These are phyloP conservation scores for Tetraodon nigroviridis DNA, from an alignment of 2,113 vertebrate species.

Conservation along the genomic window DNA sequence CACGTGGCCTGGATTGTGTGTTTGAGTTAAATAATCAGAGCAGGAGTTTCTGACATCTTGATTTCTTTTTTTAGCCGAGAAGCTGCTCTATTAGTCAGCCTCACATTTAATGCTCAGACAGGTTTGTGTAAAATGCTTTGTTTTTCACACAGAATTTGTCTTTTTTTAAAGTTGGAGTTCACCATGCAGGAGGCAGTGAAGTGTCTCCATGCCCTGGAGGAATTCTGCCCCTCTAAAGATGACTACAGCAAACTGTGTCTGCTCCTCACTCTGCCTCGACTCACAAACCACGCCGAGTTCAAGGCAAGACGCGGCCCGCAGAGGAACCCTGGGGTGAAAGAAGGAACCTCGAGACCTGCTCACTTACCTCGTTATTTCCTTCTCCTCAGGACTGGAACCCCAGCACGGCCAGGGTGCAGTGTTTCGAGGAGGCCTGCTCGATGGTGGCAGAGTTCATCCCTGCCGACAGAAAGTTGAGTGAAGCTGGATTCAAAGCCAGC, in stretches of 20 bases:
- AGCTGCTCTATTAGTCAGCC: background rate
- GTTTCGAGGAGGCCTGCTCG: slow-evolving; percentile 92
- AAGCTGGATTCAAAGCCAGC: slow-evolving; percentile 96
- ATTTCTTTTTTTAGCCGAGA: background rate
- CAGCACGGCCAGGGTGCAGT: slow-evolving; percentile 94
- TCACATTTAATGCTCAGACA: slow-evolving; percentile 7
- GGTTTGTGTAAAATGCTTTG: background rate
- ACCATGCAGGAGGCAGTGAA: slow-evolving; percentile 98
- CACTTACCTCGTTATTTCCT: background rate
- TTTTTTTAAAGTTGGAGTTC: slow-evolving; percentile 81
- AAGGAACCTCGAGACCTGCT: too few relatives aligned
- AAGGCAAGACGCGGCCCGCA: slow-evolving; percentile 63
- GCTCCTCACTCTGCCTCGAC: slow-evolving; percentile 91
- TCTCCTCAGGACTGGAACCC: slow-evolving; percentile 87
- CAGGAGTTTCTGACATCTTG: too few relatives aligned
- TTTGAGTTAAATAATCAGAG: too few relatives aligned
- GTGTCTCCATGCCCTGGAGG: slow-evolving; percentile 90
- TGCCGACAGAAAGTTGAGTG: slow-evolving; percentile 93
- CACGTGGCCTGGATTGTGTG: slow-evolving; percentile 1
- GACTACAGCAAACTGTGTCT: slow-evolving; percentile 97
- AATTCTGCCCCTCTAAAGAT: slow-evolving; percentile 92
- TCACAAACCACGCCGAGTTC: slow-evolving; percentile 96
- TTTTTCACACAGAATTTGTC: background rate
- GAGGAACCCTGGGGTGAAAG: too few relatives aligned
- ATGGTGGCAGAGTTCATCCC: slow-evolving; percentile 99